Base-by-base conservation (phyloP, 2,888 invertebrate species). In the Erebia ligea region DNA sequence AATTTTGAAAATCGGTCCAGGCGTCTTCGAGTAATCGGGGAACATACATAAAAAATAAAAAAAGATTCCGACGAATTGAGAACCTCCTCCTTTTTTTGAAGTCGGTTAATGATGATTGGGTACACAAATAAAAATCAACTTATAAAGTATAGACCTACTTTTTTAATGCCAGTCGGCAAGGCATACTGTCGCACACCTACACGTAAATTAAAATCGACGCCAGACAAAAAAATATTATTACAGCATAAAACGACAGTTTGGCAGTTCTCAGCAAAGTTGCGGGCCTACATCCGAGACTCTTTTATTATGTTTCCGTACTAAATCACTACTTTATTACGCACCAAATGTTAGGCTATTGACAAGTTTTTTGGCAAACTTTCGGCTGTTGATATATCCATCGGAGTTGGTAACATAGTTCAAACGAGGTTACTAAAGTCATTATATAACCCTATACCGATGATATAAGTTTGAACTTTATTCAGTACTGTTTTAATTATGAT, bases 221-320 rank as follows among this genome's bases (percentile, higher is more conserved):
- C 67, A 61, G 42, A 45, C 48, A 69, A 69, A 67, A 69, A 70
- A 64, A 69, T 69, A 74, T 59, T 68, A 69, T 71, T 52, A 67
- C 65, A 69, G 68, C 72, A 76, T 74, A 76, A 79, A 80, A 82
- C 78, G 78, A 81, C 76, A 78, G 80, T 81, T 82, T 79, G 75
- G 77, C 77, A 82, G 84, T 83, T 83, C 79, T 70, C 40, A 59
- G 67, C 84, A 84, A 89, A 88, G 83, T 85, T 85, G 76, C 80
- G 80, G 77, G 77, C 75, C 79, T 83, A 84, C 85, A 84, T 84
- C 83, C 79, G 77, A 78, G 81, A 80, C 79, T 80, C 81, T 84
- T 85, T 87, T 88, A 85, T 86, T 84, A 84, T 81, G 76, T 79
- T 80, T 79, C 77, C 78, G 83, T 84, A 83, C 83, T 80, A 82